Evolutionary conservation across 2,113 vertebrate species (phyloP), one percentile per base, ranked within the genome.

Genomic region (Entelurus aequoreus): DNA sequence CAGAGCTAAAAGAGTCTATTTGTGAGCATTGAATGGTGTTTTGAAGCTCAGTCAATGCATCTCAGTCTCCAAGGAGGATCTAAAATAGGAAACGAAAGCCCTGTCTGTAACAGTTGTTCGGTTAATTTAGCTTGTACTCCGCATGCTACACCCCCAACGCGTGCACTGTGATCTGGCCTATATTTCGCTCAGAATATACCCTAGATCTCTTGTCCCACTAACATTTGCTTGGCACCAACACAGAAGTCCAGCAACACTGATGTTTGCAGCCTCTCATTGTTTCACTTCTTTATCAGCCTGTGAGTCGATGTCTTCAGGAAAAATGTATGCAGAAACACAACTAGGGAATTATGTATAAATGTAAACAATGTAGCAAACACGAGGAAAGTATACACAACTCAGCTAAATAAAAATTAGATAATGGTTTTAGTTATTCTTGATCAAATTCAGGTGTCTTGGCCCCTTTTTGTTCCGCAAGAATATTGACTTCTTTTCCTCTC

Each of bases 101-200:
- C 9, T 67, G 71, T 70, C 68, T 65, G 61, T 73, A 77, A 84
- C 87, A 88, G 85, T 86, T 87, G 87, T 84, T 70, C 72, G 84
- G 84, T 85, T 80, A 84, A 85, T 85, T 85, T 86, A 87, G 87
- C 79, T 69, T 12, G 71, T 74, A 79, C 79, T 66, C 68, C 62
- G 42, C 69, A 56, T 70, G 65, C 62, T n/a, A 14, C 6, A 64
- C 61, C 46, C 67, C 19, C 60, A 44, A 9, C 65, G 47, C 19
- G 12, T 42, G 35, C 52, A 54, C 44, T 71, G 56, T 80, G 58
- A 81, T 58, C 56, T 83, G 80, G 72, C 78, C 82, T 80, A 80
- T 71, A 82, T 84, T 73, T 69, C 77, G 68, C 51, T 50, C 6
- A 48, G 65, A 50, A 48, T 67, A 19, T 69, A 79, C 65, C 76